These are phyloP conservation scores for Lithophane socia DNA, from an alignment of 2,888 invertebrate species.

Conservation along the genomic window DNA sequence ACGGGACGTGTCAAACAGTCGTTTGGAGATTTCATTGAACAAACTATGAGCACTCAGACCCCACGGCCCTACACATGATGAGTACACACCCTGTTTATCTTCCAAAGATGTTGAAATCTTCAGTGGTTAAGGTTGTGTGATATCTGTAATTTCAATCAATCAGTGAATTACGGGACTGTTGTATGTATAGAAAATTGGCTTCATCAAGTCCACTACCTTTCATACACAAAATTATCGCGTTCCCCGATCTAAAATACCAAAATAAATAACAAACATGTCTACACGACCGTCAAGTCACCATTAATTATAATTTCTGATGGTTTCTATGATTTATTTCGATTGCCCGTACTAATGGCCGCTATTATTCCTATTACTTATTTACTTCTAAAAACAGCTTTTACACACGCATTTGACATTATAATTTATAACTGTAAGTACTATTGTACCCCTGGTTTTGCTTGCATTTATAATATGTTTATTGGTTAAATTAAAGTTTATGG, in stretches of 20 bases:
- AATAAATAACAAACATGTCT: conserved; percentile 30
- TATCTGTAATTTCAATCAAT: not conserved
- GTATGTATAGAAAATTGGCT: not conserved
- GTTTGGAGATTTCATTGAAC: no score
- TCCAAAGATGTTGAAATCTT: not conserved
- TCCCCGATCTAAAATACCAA: conserved; percentile 40
- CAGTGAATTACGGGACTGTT: not conserved
- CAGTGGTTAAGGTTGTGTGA: not conserved
- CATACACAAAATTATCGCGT: conserved; percentile 24
- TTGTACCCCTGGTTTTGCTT: conserved; percentile 4
- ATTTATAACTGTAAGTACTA: conserved; percentile 4
- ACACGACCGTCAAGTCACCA: conserved; percentile 14
- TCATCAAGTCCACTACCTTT: conserved; percentile 12
- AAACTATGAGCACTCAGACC: no score
- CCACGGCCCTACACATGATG: no score
- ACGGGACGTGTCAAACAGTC: no score
- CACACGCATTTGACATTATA: conserved; percentile 32
- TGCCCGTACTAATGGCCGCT: conserved; percentile 27
- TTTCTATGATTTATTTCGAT: conserved; percentile 43
- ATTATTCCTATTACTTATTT: conserved; percentile 14
- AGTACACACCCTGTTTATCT: no score
- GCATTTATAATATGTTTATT: conserved; percentile 26
- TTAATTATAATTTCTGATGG: conserved; percentile 51
- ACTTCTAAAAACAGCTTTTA: conserved; percentile 18
- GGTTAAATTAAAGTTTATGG: not conserved